Percentiles rank a stretch among this genome's conserved stretches.
Conservation (phyloP, 2,113 vertebrate genomes). For the Smithornis capensis region DNA sequence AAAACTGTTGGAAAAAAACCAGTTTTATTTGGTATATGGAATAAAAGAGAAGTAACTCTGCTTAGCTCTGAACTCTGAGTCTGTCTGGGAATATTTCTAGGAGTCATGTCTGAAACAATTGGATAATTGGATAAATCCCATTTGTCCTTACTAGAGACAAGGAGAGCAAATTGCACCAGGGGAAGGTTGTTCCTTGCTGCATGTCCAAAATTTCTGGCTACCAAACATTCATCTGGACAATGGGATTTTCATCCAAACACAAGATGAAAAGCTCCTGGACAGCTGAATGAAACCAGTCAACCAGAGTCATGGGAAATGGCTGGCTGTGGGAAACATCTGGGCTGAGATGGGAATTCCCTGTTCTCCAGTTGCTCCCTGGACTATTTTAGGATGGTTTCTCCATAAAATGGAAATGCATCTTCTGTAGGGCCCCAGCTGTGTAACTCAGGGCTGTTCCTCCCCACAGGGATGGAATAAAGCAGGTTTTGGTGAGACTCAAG, state of each 20-base stretch:
- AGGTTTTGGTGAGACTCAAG: background rate
- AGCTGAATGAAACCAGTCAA: background rate
- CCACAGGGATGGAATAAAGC: background rate
- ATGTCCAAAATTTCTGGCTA: accelerated
- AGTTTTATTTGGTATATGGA: background rate
- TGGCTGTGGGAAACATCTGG: background rate
- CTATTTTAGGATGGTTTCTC: background rate
- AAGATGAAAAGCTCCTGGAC: background rate
- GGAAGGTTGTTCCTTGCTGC: background rate
- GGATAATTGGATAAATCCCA: background rate
- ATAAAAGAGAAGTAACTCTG: background rate
- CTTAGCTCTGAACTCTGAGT: background rate
- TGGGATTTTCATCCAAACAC: background rate
- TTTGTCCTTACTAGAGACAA: background rate
- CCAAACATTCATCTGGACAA: background rate
- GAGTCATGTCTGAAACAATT: background rate
- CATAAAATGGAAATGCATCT: background rate
- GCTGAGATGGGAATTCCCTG: background rate
- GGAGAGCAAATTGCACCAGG: background rate
- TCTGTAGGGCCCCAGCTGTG: background rate
- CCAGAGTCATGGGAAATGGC: background rate
- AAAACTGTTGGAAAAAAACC: background rate
- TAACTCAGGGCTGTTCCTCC: background rate
- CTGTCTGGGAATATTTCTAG: background rate
- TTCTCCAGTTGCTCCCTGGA: background rate